These are phyloP conservation scores for Tychaedon coryphoeus DNA, from an alignment of 2,113 vertebrate genomes.

Conservation along the genomic window DNA sequence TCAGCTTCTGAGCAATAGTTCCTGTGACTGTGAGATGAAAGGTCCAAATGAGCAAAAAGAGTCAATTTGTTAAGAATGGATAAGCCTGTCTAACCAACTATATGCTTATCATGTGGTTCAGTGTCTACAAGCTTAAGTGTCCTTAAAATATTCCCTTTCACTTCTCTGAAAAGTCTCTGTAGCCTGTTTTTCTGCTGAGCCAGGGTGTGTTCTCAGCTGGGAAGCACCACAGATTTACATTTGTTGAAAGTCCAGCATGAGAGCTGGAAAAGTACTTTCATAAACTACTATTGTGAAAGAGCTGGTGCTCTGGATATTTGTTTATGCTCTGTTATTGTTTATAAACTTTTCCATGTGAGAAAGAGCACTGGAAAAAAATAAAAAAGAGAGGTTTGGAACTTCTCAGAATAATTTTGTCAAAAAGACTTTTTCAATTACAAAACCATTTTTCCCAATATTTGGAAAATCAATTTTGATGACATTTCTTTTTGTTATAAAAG, in stretches of 20 bases:
- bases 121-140: neutral
- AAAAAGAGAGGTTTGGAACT: neutral
- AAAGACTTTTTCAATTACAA: neutral
- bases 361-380: neutral
- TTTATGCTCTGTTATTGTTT: neutral
- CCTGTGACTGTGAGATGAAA: neutral
- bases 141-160: neutral
- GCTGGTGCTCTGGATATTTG: neutral
- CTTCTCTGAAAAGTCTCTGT: neutral
- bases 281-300: neutral
- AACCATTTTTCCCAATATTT: neutral
- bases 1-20: neutral
- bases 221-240: neutral
- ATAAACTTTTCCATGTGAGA: neutral
- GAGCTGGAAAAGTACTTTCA: neutral
- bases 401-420: neutral
- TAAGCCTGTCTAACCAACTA: neutral
- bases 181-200: neutral
- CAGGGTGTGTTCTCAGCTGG: neutral
- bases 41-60: neutral
- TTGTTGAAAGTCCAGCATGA: neutral
- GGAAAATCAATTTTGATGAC: slow-evolving; percentile 3
- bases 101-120: neutral
- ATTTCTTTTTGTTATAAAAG: neutral
- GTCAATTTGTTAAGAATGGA: neutral